These are phyloP conservation scores for Ctenopoma kingsleyae DNA, from an alignment of 2,797 vertebrate species.

Conservation along the genomic window DNA sequence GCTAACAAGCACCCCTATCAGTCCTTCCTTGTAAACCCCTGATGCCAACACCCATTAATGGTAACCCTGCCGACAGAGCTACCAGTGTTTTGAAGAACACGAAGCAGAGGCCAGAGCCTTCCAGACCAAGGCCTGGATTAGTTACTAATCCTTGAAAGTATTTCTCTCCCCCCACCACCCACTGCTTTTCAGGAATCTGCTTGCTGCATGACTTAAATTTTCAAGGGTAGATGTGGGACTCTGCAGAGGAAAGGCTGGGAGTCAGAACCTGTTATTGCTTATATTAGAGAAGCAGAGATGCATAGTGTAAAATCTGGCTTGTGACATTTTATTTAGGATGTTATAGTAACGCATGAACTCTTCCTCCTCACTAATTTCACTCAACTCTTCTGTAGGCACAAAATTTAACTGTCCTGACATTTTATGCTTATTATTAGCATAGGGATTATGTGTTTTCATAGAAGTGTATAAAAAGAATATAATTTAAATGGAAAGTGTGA, in stretches of 20 bases:
- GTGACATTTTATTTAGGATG: conserved; percentile 27
- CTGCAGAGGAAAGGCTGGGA: conserved; percentile 26
- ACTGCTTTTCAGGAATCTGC: conserved; percentile 73
- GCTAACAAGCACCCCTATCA: conserved; percentile 69
- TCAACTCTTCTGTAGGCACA: neutral
- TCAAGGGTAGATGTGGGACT: conserved; percentile 47
- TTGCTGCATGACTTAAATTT: conserved; percentile 60
- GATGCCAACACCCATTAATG: conserved; percentile 67
- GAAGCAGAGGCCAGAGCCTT: conserved; percentile 67
- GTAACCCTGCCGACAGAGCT: conserved; percentile 65
- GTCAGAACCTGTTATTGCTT: conserved; percentile 40
- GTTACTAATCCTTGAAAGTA: conserved; percentile 79
- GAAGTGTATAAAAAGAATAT: conserved; percentile 7
- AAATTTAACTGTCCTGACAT: conserved; percentile 26
- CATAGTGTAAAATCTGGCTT: conserved; percentile 6
- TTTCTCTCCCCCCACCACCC: conserved; percentile 60
- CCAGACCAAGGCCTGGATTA: conserved; percentile 77
- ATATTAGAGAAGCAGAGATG: conserved; percentile 20
- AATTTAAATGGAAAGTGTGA: conserved; percentile 21
- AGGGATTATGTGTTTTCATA: conserved; percentile 15
- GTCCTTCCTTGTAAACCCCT: conserved; percentile 55
- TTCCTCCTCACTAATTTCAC: conserved; percentile 22
- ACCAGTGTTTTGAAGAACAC: conserved; percentile 71
- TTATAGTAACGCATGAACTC: conserved; percentile 20
- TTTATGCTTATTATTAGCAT: conserved; percentile 4